phyloP scores from a whole-genome alignment of 2,113 vertebrate species.

The Eubucco bourcierii region DNA sequence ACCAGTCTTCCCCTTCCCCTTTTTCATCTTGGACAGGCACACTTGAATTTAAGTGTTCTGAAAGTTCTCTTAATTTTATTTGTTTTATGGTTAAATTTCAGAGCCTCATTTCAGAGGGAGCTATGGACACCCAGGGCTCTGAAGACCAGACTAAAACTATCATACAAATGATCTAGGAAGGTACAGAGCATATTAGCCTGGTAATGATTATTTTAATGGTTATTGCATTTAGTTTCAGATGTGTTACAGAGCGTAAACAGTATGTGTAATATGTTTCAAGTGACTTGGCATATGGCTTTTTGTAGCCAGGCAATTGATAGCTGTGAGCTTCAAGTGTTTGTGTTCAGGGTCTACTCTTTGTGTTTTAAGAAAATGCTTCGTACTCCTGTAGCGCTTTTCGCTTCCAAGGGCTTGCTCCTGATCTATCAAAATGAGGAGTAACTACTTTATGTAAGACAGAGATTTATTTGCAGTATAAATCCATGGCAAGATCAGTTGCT shows the following conservation, averaged over 20 bases:
- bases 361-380: slow-evolving; percentile 11
- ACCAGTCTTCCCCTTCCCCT: neutral
- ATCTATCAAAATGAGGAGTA: neutral
- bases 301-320: neutral
- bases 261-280: neutral
- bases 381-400: neutral
- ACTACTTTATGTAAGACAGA: neutral
- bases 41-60: neutral
- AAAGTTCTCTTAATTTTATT: neutral
- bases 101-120: neutral
- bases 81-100: neutral
- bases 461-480: neutral
- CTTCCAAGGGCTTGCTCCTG: neutral
- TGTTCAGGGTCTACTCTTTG: neutral
- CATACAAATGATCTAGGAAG: neutral
- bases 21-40: neutral
- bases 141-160: neutral
- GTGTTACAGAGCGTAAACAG: neutral
- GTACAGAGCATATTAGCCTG: neutral
- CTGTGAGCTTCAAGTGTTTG: neutral
- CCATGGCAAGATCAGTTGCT: neutral
- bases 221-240: neutral
- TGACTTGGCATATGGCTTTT: neutral
- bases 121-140: neutral
- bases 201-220: neutral